Conservation (phyloP, 2,797 vertebrate genomes). For the Mormyrops boulengeri region DNA sequence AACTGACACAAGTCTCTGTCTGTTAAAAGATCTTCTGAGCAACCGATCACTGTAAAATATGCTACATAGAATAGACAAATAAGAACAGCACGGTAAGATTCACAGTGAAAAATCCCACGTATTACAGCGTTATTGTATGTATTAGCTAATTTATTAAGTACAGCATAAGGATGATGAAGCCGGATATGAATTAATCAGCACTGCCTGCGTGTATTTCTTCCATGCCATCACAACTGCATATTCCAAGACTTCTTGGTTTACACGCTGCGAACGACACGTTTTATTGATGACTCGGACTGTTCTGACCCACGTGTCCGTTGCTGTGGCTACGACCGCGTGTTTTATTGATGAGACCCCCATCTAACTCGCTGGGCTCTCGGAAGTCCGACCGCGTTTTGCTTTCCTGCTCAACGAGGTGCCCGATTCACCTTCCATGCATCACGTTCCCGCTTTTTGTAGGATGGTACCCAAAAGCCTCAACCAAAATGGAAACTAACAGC, state of each 20-base stretch:
- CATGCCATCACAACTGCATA: background rate
- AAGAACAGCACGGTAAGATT: background rate
- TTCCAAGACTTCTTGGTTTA: conserved; percentile 7
- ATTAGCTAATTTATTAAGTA: background rate
- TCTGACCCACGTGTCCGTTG: background rate
- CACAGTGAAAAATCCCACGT: background rate
- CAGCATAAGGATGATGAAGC: background rate
- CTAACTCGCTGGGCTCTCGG: background rate
- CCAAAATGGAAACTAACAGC: background rate
- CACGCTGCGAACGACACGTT: background rate
- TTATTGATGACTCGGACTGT: conserved; percentile 6
- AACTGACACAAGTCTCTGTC: background rate
- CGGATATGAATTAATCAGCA: background rate
- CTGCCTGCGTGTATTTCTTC: background rate
- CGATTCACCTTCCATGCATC: background rate
- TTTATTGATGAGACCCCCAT: background rate
- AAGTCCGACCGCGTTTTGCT: background rate
- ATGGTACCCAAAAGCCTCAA: background rate
- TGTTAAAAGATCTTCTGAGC: background rate
- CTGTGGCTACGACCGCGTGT: background rate
- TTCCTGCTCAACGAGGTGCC: background rate
- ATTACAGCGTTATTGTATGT: background rate
- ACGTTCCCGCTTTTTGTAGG: background rate
- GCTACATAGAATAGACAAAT: background rate
- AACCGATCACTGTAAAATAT: background rate